A percentile compares a stretch with the other conserved stretches of the same genome.
phyloP scores from a whole-genome alignment of 2,797 vertebrate species.

The Amniataba percoides region DNA sequence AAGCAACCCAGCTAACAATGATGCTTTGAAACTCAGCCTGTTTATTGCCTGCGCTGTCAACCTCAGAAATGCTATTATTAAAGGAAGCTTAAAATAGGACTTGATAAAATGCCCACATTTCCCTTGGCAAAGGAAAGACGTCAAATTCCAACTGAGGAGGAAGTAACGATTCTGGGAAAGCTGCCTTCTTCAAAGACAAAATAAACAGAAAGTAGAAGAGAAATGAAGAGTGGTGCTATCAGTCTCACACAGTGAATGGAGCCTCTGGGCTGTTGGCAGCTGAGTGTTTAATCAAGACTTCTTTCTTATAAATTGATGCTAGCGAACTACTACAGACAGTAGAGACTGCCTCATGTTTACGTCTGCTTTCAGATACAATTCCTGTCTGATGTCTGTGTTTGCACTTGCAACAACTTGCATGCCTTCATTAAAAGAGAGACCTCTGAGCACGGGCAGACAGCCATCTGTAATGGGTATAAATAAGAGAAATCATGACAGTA shows the following conservation, averaged over 20 bases:
- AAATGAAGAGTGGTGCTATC: background rate
- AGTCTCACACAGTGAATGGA: background rate
- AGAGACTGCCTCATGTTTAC: background rate
- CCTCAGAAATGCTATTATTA: slow-evolving; percentile 54
- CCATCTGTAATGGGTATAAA: background rate
- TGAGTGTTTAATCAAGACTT: background rate
- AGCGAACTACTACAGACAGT: background rate
- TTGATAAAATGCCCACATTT: slow-evolving; percentile 40
- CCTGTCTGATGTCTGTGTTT: slow-evolving; percentile 19
- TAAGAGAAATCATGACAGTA: background rate
- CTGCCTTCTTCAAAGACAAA: slow-evolving; percentile 14
- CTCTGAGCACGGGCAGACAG: background rate
- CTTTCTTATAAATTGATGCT: background rate
- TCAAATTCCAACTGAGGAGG: slow-evolving; percentile 33
- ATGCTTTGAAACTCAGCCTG: slow-evolving; percentile 39
- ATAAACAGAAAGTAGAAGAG: slow-evolving; percentile 18
- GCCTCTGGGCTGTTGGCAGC: background rate
- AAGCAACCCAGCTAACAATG: slow-evolving; percentile 22
- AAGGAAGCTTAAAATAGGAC: slow-evolving; percentile 59
- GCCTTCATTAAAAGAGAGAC: slow-evolving; percentile 16
- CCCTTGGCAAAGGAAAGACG: slow-evolving; percentile 33
- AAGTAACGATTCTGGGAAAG: slow-evolving; percentile 24
- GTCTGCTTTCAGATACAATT: slow-evolving; percentile 6
- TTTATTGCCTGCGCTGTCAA: slow-evolving; percentile 53
- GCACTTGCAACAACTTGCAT: background rate